Conservation (phyloP, 2,888 invertebrate species). For the Sympetrum striolatum region DNA sequence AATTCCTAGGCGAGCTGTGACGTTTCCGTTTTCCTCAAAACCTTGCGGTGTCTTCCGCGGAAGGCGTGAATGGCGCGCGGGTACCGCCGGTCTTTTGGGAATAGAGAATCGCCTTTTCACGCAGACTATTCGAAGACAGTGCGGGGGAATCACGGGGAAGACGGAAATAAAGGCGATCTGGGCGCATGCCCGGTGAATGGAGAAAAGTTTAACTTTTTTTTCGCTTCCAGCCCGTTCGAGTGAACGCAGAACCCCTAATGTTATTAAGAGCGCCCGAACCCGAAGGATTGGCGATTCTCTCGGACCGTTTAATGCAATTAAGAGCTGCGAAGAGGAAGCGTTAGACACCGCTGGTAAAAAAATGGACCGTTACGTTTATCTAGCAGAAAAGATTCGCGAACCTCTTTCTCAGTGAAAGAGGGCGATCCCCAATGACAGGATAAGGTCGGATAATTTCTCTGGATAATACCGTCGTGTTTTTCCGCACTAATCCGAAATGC, state of each 20-base stretch:
- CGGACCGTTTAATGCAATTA: neutral
- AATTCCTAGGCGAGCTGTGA: neutral
- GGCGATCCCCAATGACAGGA: no score
- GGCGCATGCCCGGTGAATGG: neutral
- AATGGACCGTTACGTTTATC: no score
- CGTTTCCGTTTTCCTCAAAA: neutral
- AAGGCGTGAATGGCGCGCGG: neutral
- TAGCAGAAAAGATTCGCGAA: no score
- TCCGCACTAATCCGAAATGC: no score
- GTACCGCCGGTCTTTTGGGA: neutral
- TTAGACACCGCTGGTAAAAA: no score
- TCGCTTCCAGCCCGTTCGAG: no score
- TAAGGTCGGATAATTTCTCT: no score
- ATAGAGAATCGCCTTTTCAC: no score
- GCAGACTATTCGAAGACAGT: no score
- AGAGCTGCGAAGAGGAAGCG: neutral
- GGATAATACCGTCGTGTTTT: no score
- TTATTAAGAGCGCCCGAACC: neutral
- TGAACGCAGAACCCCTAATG: neutral
- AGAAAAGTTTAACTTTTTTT: neutral
- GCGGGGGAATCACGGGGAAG: neutral
- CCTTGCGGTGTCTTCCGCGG: neutral
- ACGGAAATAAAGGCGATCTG: neutral
- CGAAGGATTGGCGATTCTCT: neutral
- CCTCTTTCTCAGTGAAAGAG: no score